These are phyloP conservation scores for Capitella teleta DNA, from an alignment of 1,140 invertebrate species.

Conservation along the genomic window DNA sequence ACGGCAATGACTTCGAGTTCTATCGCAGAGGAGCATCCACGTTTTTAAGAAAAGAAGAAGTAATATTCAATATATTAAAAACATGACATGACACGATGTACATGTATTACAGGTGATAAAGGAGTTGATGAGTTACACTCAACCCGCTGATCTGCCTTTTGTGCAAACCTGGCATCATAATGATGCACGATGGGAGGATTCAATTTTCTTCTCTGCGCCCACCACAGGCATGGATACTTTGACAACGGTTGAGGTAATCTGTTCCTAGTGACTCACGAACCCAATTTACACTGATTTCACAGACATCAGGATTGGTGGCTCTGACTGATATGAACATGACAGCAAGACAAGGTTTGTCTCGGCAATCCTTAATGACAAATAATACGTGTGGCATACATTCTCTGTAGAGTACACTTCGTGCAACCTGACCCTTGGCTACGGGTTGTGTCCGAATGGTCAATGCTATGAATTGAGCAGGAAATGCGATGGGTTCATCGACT, in stretches of 20 bases:
- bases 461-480: constrained; percentile 5
- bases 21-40: too few relatives aligned
- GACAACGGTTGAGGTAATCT: constrained; percentile 64
- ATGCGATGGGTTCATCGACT: too few relatives aligned
- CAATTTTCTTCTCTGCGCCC: constrained; percentile 72
- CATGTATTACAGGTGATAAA: too few relatives aligned
- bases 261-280: too few relatives aligned
- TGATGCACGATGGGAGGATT: constrained; percentile 65
- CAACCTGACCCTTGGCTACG: constrained; percentile 4
- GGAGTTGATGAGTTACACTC: constrained; percentile 77
- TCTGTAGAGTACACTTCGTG: constrained; percentile 7
- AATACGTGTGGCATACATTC: not conserved
- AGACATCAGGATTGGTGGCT: constrained; percentile 8
- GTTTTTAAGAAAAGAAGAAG: constrained; percentile 33
- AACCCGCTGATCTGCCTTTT: constrained; percentile 66
- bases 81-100: too few relatives aligned
- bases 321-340: constrained; percentile 11
- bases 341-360: not conserved
- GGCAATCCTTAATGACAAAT: not conserved
- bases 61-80: too few relatives aligned
- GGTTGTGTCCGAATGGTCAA: constrained; percentile 3
- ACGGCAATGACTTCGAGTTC: not conserved
- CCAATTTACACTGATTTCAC: not conserved
- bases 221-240: constrained; percentile 87
- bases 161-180: constrained; percentile 75